A percentile compares a stretch with the other conserved stretches of the same genome.
Conservation (phyloP, 1,140 invertebrate genomes). For the Muscidifurax raptorellus region DNA sequence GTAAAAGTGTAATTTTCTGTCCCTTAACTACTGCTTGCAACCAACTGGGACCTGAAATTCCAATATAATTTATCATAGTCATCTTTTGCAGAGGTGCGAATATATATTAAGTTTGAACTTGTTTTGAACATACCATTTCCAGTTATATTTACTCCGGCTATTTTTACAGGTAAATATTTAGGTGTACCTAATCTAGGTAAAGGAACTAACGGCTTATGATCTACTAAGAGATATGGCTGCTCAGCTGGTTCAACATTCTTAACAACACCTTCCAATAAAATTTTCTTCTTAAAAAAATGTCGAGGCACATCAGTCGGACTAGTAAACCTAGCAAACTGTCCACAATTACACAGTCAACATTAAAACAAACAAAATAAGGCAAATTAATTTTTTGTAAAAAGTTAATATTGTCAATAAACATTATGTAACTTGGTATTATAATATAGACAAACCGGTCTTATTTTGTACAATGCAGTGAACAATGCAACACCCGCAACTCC, state of each 20-base stretch:
- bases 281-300: constrained; percentile 70
- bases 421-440: constrained; percentile 15
- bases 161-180: constrained; percentile 75
- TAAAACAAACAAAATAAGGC: constrained; percentile 18
- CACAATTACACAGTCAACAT: constrained; percentile 47
- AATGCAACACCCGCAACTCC: constrained; percentile 74
- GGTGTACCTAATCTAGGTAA: constrained; percentile 65
- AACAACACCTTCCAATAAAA: constrained; percentile 71
- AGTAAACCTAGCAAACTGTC: constrained; percentile 75
- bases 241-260: constrained; percentile 72
- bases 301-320: constrained; percentile 73
- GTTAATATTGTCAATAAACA: constrained; percentile 26
- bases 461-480: constrained; percentile 73
- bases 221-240: constrained; percentile 71
- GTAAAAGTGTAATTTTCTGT: constrained; percentile 72
- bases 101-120: neutral
- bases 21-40: constrained; percentile 72
- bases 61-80: neutral
- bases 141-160: constrained; percentile 73
- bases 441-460: constrained; percentile 74
- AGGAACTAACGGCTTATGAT: constrained; percentile 74
- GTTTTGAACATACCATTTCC: constrained; percentile 68
- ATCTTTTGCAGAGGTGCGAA: neutral
- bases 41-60: constrained; percentile 73
- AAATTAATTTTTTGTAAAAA: neutral